Evolutionary conservation across 53 echinoderm and acorn worm genomes (phyloP).

Genomic region (Temnopleurus reevesii): DNA sequence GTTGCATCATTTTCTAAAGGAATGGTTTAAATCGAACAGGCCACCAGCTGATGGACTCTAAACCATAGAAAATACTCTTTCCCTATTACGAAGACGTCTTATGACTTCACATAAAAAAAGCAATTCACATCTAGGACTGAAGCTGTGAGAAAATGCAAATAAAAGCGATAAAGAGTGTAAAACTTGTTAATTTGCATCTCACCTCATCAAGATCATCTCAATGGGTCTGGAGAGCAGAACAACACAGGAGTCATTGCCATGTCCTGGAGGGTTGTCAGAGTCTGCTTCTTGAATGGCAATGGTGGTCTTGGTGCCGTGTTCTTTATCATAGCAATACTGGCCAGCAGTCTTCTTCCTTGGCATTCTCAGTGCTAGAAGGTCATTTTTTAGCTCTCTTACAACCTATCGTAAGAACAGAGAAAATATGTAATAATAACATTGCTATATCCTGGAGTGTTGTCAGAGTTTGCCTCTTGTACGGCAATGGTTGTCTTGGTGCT

Average conservation of each 20-base stretch:
- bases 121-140: no score
- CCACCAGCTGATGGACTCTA: no score
- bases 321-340: conserved; percentile 60
- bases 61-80: no score
- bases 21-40: no score
- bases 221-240: conserved; percentile 84
- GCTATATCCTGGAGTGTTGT: conserved; percentile 53
- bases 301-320: conserved; percentile 60
- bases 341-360: conserved; percentile 64
- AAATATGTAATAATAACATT: no score
- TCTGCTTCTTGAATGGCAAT: conserved; percentile 52
- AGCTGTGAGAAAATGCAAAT: no score
- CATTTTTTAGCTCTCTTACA: conserved; percentile 78
- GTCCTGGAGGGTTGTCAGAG: conserved; percentile 50
- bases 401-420: conserved; percentile 43
- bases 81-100: no score
- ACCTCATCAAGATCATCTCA: conserved; percentile 93
- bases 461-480: conserved; percentile 52
- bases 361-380: conserved; percentile 71
- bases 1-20: no score
- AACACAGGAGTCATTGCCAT: conserved; percentile 69
- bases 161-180: no score
- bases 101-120: no score
- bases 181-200: no score
- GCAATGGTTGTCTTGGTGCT: conserved; percentile 55